Evolutionary conservation across 1,140 invertebrate genomes (phyloP), one percentile per base, ranked within the genome.

Genomic region (Eueides isabella): DNA sequence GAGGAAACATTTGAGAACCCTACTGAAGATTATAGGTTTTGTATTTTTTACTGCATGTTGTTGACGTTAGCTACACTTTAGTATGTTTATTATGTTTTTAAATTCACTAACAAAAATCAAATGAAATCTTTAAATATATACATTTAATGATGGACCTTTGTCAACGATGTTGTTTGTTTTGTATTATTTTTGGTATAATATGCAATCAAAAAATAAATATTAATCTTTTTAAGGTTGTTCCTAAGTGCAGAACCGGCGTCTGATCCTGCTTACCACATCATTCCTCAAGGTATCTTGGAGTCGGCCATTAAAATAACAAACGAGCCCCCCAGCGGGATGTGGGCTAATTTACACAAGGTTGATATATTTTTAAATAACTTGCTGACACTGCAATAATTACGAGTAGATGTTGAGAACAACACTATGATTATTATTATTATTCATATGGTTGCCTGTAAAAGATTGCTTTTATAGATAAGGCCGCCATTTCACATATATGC

Each of bases 281-380:
- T 96, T 26, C 95, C 95, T 0, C 94, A 97, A 93, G 98, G 98
- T 67, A 97, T 99, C 79, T 91, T 99, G 5, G 98, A 99, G 89
- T 97, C 97, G 0, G 97, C 98, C 0, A 98, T 99, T 83, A 99
- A 99, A 94, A 98, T 99, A 44, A 99, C 98, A 0, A 99, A 99
- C 84, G 98, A 99, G 91, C 98, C 98, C 5, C 98, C 98, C 0
- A 98, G 97, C 28, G 98, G 98, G 61, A 99, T 99, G 96, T 95
- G 95, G 89, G 98, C 98, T 0, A 99, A 99, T 90, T 94, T 98
- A 26, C 98, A 98, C 87, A 99, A 99, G 93, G 93, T 93, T 48
- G 7, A 0, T 9, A 48, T 68, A 23, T 14, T 68, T 23, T 29
- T 5, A 33, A 48, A 5, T 11, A 44, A 26, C 26, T 3, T 29